These are phyloP conservation scores for Cheilosia variabilis DNA, from an alignment of 2,888 invertebrate genomes.

Conservation along the genomic window DNA sequence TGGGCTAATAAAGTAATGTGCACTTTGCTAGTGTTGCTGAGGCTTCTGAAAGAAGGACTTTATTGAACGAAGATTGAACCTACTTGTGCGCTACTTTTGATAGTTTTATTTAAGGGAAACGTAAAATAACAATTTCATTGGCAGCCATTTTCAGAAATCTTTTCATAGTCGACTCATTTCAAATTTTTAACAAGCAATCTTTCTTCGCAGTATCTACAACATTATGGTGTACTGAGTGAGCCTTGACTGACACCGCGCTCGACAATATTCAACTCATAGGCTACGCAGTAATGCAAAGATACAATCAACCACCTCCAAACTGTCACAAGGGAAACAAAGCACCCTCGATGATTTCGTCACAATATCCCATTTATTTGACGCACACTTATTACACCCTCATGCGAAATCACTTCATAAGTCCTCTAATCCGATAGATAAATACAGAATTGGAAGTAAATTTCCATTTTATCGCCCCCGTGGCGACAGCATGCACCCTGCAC, in stretches of 20 bases:
- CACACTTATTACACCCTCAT: slow-evolving; percentile 32
- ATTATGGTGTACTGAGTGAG: no score
- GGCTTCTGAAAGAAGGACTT: not conserved
- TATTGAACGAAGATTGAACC: not conserved
- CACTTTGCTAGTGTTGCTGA: slow-evolving; percentile 29
- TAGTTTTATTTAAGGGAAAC: no score
- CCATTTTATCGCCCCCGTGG: slow-evolving; percentile 53
- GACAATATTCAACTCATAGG: no score
- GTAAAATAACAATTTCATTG: no score
- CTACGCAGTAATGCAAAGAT: no score
- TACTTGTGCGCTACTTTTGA: not conserved
- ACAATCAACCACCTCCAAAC: not conserved
- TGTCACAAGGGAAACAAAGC: not conserved
- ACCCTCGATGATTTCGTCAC: not conserved
- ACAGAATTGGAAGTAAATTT: slow-evolving; percentile 44
- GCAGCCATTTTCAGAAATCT: no score
- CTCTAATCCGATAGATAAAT: slow-evolving; percentile 54
- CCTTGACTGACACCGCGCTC: no score
- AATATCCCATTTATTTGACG: slow-evolving; percentile 23
- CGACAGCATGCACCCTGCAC: not conserved
- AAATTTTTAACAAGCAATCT: no score
- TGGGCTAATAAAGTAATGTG: slow-evolving; percentile 35
- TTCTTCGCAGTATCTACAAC: no score
- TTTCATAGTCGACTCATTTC: no score
- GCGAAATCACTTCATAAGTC: slow-evolving; percentile 51